Evolutionary conservation across 1,140 invertebrate species (phyloP).

Genomic region (Leptopilina boulardi): DNA sequence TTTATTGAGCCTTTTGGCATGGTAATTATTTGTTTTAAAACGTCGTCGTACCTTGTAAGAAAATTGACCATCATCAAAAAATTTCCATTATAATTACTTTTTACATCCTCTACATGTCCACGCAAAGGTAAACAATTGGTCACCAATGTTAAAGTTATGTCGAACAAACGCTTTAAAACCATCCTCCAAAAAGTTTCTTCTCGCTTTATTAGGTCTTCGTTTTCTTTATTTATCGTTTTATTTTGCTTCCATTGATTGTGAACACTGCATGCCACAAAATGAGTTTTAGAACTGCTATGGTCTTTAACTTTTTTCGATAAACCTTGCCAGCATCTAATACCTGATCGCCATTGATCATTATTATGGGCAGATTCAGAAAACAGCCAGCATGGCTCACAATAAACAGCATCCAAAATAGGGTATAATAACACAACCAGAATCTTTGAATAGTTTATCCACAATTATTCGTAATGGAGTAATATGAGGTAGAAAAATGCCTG

Average conservation of each 20-base stretch:
- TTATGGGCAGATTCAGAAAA: constrained; percentile 37
- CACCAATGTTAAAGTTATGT: constrained; percentile 37
- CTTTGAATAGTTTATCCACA: constrained; percentile 40
- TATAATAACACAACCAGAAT: constrained; percentile 45
- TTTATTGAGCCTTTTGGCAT: constrained; percentile 39
- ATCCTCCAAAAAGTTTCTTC: constrained; percentile 35
- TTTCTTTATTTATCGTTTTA: constrained; percentile 37
- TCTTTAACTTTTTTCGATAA: constrained; percentile 40
- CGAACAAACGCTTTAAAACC: constrained; percentile 25
- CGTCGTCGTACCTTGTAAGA: constrained; percentile 37
- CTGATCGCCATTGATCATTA: constrained; percentile 33
- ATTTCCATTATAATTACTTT: constrained; percentile 34
- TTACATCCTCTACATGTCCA: constrained; percentile 34
- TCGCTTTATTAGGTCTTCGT: constrained; percentile 22
- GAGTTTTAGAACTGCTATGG: constrained; percentile 4
- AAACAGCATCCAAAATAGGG: constrained; percentile 41
- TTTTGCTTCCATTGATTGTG: constrained; percentile 36
- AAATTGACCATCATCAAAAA: constrained; percentile 40
- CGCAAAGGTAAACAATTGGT: constrained; percentile 33
- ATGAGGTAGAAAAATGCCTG: constrained; percentile 39
- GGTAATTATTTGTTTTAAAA: constrained; percentile 36
- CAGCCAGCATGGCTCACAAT: constrained; percentile 45
- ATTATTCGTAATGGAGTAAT: constrained; percentile 41
- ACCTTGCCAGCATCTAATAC: constrained; percentile 37
- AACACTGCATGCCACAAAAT: constrained; percentile 28